Evolutionary conservation across 2,888 invertebrate species (phyloP).

Genomic region (Loripinus fragilis): DNA sequence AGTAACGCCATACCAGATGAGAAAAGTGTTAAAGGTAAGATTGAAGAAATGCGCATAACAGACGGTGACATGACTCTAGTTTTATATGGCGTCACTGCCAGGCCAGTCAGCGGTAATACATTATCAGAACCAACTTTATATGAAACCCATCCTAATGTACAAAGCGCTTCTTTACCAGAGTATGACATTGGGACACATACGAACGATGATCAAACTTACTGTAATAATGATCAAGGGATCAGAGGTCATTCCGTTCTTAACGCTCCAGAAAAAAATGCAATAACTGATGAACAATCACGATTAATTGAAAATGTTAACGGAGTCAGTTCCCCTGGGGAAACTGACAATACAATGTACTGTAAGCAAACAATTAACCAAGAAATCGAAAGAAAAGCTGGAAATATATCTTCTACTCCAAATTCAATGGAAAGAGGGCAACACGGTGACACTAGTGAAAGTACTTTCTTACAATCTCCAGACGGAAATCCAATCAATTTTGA

Average conservation of each 20-base stretch:
- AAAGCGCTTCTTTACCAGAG: too few species aligned
- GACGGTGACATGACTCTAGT: constrained; percentile 1
- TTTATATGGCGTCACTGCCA: background rate
- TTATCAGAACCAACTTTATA: too few species aligned
- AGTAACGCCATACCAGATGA: background rate
- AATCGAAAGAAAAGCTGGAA: background rate
- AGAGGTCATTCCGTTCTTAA: background rate
- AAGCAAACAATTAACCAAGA: background rate
- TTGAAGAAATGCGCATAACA: background rate
- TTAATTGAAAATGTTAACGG: background rate
- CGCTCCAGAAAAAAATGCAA: background rate
- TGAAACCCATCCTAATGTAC: too few species aligned
- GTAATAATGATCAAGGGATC: background rate
- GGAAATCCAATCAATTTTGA: background rate
- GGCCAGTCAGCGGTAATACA: background rate
- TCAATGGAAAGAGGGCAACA: background rate
- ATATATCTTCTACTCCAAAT: background rate
- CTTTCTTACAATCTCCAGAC: background rate
- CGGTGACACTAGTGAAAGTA: background rate
- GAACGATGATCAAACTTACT: too few species aligned
- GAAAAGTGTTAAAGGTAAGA: background rate
- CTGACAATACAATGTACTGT: background rate
- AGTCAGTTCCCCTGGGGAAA: background rate
- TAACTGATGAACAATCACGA: background rate
- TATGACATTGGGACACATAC: too few species aligned